These are phyloP conservation scores for Mobula birostris DNA, from an alignment of 2,113 vertebrate genomes.

Conservation along the genomic window DNA sequence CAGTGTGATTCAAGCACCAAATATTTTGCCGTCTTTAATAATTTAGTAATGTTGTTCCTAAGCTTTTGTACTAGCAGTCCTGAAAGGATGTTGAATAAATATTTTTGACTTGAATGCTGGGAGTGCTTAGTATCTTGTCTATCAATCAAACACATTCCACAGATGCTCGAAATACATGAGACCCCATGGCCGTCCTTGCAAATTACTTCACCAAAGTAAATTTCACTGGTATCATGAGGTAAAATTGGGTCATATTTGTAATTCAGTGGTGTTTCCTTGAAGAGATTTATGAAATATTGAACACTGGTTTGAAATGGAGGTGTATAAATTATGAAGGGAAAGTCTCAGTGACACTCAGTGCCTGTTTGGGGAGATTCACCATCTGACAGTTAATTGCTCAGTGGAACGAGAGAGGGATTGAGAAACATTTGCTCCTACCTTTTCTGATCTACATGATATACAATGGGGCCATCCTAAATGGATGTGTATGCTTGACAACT, in stretches of 20 bases:
- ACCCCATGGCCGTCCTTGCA: background rate
- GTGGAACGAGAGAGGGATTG: background rate
- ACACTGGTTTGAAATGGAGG: background rate
- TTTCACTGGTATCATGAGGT: slow-evolving; percentile 5
- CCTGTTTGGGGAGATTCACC: background rate
- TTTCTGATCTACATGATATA: background rate
- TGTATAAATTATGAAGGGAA: background rate
- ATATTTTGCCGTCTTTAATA: background rate
- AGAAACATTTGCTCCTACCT: background rate
- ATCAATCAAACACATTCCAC: background rate
- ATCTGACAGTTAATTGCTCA: background rate
- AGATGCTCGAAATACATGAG: background rate
- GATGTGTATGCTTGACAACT: background rate
- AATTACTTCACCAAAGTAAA: slow-evolving; percentile 13
- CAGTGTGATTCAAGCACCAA: background rate
- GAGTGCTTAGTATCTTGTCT: background rate
- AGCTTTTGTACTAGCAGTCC: background rate
- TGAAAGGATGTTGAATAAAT: slow-evolving; percentile 17
- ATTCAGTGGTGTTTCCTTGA: background rate
- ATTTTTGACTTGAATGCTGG: background rate
- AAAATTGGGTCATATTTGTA: background rate
- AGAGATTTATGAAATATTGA: background rate
- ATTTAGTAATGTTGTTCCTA: background rate
- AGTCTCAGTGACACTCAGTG: background rate
- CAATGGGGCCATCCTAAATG: background rate